Percentiles rank a stretch among this genome's conserved stretches.
phyloP scores from a whole-genome alignment of 2,113 vertebrate species.

The Dinomys branickii region DNA sequence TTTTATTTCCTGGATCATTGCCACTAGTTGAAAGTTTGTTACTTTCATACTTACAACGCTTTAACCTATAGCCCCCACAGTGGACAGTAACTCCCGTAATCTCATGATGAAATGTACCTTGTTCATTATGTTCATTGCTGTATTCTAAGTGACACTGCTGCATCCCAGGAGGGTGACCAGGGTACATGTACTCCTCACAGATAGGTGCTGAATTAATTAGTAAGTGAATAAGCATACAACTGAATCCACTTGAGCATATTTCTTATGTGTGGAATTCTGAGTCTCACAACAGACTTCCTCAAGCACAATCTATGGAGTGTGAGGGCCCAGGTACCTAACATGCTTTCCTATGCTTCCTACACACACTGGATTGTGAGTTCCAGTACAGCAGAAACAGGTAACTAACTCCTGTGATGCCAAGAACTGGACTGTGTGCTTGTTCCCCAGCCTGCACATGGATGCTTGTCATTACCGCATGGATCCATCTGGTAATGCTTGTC shows the following conservation, averaged over 20 bases:
- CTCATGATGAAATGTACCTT: background rate
- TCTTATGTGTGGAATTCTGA: background rate
- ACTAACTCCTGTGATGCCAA: background rate
- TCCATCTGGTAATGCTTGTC: background rate
- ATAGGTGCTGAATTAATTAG: constrained; percentile 39
- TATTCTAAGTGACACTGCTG: background rate
- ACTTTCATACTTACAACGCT: background rate
- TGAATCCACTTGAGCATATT: background rate
- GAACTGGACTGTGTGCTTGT: background rate
- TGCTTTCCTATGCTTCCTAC: background rate
- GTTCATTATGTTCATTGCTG: background rate
- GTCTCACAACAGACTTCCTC: background rate
- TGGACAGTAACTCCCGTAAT: background rate
- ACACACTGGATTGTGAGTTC: background rate
- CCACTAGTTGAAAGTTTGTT: background rate
- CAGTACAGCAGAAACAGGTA: background rate
- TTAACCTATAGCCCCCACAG: background rate
- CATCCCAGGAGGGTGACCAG: background rate
- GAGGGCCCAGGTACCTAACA: background rate
- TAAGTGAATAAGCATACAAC: background rate
- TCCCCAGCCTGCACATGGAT: background rate
- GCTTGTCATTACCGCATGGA: no score
- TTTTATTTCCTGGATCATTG: constrained; percentile 7
- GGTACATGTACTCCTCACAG: background rate
- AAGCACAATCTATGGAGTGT: background rate